Conservation (phyloP, 2,888 invertebrate species). For the Marronus borbonicus region DNA sequence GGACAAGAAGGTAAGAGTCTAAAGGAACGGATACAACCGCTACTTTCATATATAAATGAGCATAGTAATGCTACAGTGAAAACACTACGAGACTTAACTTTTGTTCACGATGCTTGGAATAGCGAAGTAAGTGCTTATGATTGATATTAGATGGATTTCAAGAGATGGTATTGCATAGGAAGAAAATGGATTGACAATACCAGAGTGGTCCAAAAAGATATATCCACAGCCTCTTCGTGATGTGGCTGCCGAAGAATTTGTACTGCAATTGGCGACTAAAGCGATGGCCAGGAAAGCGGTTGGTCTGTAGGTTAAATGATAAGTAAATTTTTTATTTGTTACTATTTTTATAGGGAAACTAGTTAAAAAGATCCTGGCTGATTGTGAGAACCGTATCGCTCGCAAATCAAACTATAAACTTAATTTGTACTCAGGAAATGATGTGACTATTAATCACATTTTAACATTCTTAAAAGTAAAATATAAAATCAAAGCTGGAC, state of each 20-base stretch:
- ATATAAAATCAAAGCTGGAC: not conserved
- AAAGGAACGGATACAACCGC: too few relatives aligned
- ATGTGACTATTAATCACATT: constrained; percentile 10
- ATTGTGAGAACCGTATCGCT: constrained; percentile 25
- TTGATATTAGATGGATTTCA: not conserved
- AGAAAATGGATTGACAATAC: constrained; percentile 39
- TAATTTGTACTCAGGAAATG: constrained; percentile 45
- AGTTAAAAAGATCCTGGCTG: constrained; percentile 30
- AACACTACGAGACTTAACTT: not conserved
- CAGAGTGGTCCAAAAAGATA: constrained; percentile 36
- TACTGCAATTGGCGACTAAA: constrained; percentile 6
- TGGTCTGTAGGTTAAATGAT: constrained; percentile 1
- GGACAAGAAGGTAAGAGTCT: not conserved
- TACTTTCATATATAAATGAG: not conserved
- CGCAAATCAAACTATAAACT: constrained; percentile 25
- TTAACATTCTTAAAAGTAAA: constrained; percentile 15
- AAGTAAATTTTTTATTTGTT: not conserved
- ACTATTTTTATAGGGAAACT: constrained; percentile 24
- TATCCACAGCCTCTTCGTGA: constrained; percentile 32
- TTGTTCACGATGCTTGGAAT: not conserved
- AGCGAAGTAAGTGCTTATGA: not conserved
- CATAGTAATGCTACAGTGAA: not conserved
- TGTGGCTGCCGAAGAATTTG: not conserved
- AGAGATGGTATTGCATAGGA: not conserved
- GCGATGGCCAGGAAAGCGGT: not conserved